Evolutionary conservation across 2,888 invertebrate species (phyloP).

Genomic region (Phortica okadai): DNA sequence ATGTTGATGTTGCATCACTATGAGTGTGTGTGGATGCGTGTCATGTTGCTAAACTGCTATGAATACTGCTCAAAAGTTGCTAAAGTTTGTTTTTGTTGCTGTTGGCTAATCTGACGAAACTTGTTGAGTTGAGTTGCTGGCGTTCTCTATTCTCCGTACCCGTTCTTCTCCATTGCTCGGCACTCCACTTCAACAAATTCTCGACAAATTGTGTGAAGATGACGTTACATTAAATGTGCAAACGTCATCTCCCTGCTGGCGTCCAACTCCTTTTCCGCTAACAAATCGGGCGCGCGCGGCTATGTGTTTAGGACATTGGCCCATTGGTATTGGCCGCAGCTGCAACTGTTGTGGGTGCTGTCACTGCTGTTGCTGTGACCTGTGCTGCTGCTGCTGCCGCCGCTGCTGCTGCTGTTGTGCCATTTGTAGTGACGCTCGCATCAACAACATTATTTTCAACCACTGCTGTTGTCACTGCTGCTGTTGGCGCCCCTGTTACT

Average conservation of each 20-base stretch:
- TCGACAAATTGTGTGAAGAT: not conserved
- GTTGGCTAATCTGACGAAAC: not conserved
- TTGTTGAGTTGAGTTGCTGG: conserved; percentile 22
- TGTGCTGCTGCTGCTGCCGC: conserved; percentile 31
- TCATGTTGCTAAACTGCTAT: conserved; percentile 27
- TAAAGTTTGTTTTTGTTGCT: conserved; percentile 3
- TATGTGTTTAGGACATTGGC: conserved; percentile 71
- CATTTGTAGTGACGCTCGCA: conserved; percentile 45
- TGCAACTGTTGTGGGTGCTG: conserved; percentile 44
- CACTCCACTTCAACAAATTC: not conserved
- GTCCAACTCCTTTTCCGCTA: conserved; percentile 12
- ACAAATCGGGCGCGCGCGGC: conserved; percentile 12
- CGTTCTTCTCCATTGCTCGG: conserved; percentile 38
- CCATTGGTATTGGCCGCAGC: conserved; percentile 66
- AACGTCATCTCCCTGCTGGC: not conserved
- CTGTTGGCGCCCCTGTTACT: conserved; percentile 35
- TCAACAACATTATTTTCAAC: conserved; percentile 59
- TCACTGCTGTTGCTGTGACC: conserved; percentile 36
- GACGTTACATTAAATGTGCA: not conserved
- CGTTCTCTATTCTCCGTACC: conserved; percentile 30
- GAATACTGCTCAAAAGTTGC: conserved; percentile 28
- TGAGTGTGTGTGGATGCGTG: not conserved
- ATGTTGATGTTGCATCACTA: not conserved
- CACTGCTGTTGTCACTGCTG: conserved; percentile 62
- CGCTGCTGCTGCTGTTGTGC: conserved; percentile 39